These are phyloP conservation scores for Penelope pileata DNA, from an alignment of 2,113 vertebrate genomes.

Conservation along the genomic window DNA sequence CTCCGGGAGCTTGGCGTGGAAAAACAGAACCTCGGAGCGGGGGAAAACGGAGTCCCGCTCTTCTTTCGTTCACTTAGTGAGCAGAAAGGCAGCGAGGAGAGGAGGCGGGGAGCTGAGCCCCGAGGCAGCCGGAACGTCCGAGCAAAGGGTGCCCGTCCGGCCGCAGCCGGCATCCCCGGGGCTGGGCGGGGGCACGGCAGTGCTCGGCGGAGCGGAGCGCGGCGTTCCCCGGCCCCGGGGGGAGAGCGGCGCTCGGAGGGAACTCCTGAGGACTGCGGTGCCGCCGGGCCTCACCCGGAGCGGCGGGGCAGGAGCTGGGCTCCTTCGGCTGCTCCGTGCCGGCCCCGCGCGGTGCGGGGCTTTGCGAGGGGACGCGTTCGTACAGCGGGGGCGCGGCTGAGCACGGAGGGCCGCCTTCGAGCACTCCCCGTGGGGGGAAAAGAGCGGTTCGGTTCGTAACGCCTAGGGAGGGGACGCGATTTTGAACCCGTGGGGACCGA, in stretches of 20 bases:
- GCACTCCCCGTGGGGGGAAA: not conserved
- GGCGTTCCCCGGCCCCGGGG: not conserved
- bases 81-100: not conserved
- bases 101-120: not conserved
- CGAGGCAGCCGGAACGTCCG: not conserved
- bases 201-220: too few relatives aligned
- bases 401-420: not conserved
- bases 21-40: not conserved
- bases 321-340: not conserved
- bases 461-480: not conserved
- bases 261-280: too few relatives aligned
- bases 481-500: not conserved
- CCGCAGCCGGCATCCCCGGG: not conserved
- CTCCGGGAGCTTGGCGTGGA: too few relatives aligned
- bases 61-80: accelerated
- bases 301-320: not conserved
- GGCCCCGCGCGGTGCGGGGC: not conserved
- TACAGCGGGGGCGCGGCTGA: not conserved
- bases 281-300: not conserved
- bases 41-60: accelerated
- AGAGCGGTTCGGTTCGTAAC: not conserved
- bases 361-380: not conserved
- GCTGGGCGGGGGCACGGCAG: not conserved
- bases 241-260: not conserved
- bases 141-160: not conserved